These are phyloP conservation scores for Phoxinus phoxinus DNA, from an alignment of 2,113 vertebrate genomes.

Conservation along the genomic window DNA sequence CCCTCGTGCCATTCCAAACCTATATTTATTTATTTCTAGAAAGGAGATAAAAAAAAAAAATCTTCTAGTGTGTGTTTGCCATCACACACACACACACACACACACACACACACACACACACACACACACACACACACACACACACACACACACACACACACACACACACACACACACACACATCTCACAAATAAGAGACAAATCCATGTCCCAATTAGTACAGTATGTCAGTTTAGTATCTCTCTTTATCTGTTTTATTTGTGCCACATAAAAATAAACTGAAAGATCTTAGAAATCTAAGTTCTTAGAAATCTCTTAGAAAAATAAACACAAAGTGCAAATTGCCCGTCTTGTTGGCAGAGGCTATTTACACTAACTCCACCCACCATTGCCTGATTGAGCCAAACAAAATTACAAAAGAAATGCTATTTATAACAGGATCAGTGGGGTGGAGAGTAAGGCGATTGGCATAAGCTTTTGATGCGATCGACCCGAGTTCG, in stretches of 20 bases:
- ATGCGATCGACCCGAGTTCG: no score
- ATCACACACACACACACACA: slow-evolving; percentile 3
- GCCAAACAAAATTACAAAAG: no score
- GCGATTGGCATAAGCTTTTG: no score
- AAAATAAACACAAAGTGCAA: no score
- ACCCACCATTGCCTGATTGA: no score
- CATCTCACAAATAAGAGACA: no score
- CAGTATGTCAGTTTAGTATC: background rate
- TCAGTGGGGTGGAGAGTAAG: no score
- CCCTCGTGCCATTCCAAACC: background rate
- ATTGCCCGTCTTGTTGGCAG: no score
- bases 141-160: no score
- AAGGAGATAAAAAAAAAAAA: background rate
- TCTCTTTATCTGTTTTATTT: background rate
- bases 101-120: background rate
- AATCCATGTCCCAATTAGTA: slow-evolving; percentile 36
- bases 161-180: background rate
- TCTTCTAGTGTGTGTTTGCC: no score
- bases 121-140: slow-evolving; percentile 12
- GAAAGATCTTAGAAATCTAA: background rate
- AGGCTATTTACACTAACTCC: no score
- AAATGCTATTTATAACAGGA: no score
- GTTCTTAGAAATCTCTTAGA: background rate
- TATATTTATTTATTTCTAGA: background rate
- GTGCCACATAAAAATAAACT: background rate